Base-by-base conservation (phyloP, 2,888 invertebrate genomes). In the Anarsia innoxiella region DNA sequence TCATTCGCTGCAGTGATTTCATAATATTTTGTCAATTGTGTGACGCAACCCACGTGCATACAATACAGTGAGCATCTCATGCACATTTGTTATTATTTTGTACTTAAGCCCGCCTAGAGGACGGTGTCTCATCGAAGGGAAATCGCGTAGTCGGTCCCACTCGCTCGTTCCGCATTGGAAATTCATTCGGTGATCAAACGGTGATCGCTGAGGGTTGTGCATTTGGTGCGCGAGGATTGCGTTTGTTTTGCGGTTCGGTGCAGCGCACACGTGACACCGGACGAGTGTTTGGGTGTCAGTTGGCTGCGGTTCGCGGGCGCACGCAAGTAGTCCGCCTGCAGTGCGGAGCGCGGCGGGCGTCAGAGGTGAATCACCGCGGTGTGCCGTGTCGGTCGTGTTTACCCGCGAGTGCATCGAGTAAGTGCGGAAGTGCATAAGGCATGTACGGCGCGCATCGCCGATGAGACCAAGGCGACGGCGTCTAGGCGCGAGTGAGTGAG, bases 41-140 rank as follows among this genome's bases (percentile, higher is more conserved):
- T 79, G 80, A 80, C 77, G 77, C 80, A 79, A 80, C 80, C 83
- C 84, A 84, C 84, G 84, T 84, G 85, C 76, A 77, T 72, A 61
- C 67, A 74, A 59, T 74, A 73, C 71, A 76, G 65, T 68, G 61
- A 80, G 74, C 63, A 82, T 80, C 80, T 80, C 87, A 86, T 87
- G 88, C 88, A 87, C 87, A 87, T 88, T 88, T 89, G 89, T 89
- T 89, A 87, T 89, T 89, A 89, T 89, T 89, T 89, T 89, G 88
- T 84, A 86, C 83, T 80, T 79, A 86, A 88, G 87, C 87, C 88
- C 88, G 88, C 87, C 85, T 58, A 67, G 64, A 68, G 66, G 71
- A 66, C 60, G 64, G 62, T 64, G 67, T 63, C 66, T 65, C 66
- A 75, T 68, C 69, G 68, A 65, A 66, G 70, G 66, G 66, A 67